A percentile compares a stretch with the other conserved stretches of the same genome.
Evolutionary conservation across 2,888 invertebrate genomes (phyloP).

Genomic region (Hirtodrosophila duncani): DNA sequence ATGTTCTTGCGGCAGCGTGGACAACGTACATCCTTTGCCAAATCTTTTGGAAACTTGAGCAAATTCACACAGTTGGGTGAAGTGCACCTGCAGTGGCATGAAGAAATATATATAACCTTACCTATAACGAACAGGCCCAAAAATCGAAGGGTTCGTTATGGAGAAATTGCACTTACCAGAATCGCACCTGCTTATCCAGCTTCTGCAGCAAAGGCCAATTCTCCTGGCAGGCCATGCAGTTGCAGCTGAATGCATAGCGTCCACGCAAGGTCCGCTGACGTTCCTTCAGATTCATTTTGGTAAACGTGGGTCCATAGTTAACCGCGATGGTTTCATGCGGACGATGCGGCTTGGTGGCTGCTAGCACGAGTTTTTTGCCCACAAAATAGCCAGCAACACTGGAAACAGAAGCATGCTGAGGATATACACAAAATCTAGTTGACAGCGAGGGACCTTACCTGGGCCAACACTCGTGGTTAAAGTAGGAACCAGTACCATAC

Average conservation of each 20-base stretch:
- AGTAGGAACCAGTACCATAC: constrained; percentile 87
- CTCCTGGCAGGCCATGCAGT: constrained; percentile 85
- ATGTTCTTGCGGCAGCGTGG: constrained; percentile 80
- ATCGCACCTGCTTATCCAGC: constrained; percentile 79
- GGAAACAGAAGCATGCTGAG: too few relatives aligned
- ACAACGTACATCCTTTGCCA: constrained; percentile 79
- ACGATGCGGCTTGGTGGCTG: constrained; percentile 83
- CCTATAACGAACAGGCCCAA: background rate
- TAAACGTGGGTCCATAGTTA: constrained; percentile 90
- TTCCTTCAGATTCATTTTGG: constrained; percentile 80
- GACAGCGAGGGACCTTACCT: constrained; percentile 4
- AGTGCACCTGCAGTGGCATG: constrained; percentile 78
- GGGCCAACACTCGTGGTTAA: constrained; percentile 91
- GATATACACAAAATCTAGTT: background rate
- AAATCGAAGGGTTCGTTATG: background rate
- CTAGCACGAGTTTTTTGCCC: constrained; percentile 85
- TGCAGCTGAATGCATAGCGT: constrained; percentile 89
- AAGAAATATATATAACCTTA: background rate
- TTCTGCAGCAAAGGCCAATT: constrained; percentile 86
- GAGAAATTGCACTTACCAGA: constrained; percentile 57
- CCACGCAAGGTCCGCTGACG: constrained; percentile 83
- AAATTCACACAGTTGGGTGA: constrained; percentile 79
- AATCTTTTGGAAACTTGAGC: constrained; percentile 79
- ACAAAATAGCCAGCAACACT: constrained; percentile 87
- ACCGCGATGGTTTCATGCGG: constrained; percentile 86